Percentiles rank a stretch among this genome's conserved stretches.
These are phyloP conservation scores for Polyergus mexicanus DNA, from an alignment of 1,140 invertebrate genomes.

Conservation along the genomic window DNA sequence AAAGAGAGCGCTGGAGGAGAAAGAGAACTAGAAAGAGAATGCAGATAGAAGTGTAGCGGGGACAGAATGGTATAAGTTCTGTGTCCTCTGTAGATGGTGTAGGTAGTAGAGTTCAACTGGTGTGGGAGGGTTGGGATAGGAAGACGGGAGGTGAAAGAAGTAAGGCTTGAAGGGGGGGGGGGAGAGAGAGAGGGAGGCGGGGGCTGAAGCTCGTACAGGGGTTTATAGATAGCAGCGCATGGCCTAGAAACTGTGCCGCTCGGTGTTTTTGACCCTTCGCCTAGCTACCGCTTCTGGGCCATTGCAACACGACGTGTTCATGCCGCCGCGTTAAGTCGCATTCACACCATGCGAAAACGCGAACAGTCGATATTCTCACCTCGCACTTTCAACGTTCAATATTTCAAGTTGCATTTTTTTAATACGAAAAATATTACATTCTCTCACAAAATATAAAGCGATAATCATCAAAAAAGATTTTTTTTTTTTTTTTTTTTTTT, in stretches of 20 bases:
- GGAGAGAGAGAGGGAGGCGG: constrained; percentile 54
- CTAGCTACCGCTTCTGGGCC: constrained; percentile 84
- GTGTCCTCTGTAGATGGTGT: constrained; percentile 70
- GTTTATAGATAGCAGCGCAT: constrained; percentile 87
- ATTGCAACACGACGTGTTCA: constrained; percentile 79
- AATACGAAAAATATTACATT: neutral
- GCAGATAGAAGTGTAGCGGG: constrained; percentile 35
- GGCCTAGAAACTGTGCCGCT: constrained; percentile 86
- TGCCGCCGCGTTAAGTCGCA: constrained; percentile 69
- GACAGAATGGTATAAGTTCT: constrained; percentile 52
- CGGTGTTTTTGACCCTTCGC: constrained; percentile 87
- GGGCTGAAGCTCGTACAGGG: constrained; percentile 80
- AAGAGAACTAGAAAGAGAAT: constrained; percentile 44
- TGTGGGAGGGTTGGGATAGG: constrained; percentile 16
- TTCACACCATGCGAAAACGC: constrained; percentile 62
- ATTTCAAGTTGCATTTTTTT: neutral
- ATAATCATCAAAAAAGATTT: no score
- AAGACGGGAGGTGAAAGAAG: constrained; percentile 32
- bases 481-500: no score
- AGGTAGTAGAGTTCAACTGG: constrained; percentile 74
- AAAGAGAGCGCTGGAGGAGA: constrained; percentile 38
- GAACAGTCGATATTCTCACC: neutral
- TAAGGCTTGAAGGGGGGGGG: constrained; percentile 37
- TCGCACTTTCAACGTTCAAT: neutral
- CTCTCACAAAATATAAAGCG: no score